Percentiles rank a stretch among this genome's conserved stretches.
phyloP scores from a whole-genome alignment of 2,797 vertebrate genomes.

The Lophotriccus pileatus region DNA sequence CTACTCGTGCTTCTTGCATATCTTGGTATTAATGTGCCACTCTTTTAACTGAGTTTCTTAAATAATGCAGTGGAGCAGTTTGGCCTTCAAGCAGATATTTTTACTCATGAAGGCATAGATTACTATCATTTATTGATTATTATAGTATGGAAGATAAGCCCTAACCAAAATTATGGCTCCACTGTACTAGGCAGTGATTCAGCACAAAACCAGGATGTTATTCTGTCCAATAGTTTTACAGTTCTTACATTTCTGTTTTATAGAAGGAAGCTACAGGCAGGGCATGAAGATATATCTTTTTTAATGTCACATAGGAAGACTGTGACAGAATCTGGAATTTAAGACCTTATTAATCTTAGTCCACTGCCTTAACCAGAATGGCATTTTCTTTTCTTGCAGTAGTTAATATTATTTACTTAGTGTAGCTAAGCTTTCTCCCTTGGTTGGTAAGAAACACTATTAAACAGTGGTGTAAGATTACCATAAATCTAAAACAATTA shows the following conservation, averaged over 20 bases:
- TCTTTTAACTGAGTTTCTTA: background rate
- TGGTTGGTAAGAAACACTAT: background rate
- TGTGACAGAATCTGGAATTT: constrained; percentile 5
- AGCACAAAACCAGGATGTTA: background rate
- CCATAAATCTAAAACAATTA: constrained; percentile 35
- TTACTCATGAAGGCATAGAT: background rate
- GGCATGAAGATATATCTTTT: background rate
- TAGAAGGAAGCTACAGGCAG: background rate
- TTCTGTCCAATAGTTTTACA: background rate
- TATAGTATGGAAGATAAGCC: background rate
- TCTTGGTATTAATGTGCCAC: background rate
- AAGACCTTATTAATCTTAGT: constrained; percentile 9
- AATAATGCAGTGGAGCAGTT: background rate
- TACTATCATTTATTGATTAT: constrained; percentile 4
- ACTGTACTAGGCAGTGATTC: background rate
- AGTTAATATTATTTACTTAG: constrained; percentile 23
- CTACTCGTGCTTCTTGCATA: background rate
- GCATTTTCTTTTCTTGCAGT: constrained; percentile 1
- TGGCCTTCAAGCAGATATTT: background rate
- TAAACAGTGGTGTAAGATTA: background rate
- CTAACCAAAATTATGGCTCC: background rate
- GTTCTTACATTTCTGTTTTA: background rate
- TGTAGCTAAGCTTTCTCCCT: background rate
- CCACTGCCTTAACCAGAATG: background rate
- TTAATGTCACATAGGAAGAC: background rate